Conservation (phyloP, 2,113 vertebrate genomes). For the Amblyornis subalaris region DNA sequence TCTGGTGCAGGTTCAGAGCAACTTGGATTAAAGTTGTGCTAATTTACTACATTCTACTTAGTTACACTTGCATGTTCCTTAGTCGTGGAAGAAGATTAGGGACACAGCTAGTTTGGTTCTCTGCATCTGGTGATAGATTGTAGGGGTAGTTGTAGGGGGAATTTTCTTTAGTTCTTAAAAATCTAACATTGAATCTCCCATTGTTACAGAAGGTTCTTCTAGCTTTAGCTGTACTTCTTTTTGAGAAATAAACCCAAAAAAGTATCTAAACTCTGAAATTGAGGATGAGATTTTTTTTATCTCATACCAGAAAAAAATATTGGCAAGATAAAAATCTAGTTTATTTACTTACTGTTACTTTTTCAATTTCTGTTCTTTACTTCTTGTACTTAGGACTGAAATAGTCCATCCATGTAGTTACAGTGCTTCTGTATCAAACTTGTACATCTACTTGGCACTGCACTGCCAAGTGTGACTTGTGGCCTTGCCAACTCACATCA, state of each 20-base stretch:
- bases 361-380: too few relatives aligned
- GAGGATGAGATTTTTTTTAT: neutral
- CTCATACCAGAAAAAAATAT: too few relatives aligned
- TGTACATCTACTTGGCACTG: neutral
- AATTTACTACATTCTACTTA: neutral
- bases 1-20: neutral
- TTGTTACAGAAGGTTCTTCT: neutral
- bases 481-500: neutral
- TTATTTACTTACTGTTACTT: too few relatives aligned
- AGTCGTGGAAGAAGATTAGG: neutral
- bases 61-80: neutral
- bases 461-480: neutral
- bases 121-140: neutral
- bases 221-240: neutral
- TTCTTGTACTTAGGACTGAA: neutral
- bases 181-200: neutral
- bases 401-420: neutral
- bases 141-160: neutral
- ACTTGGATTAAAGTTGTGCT: neutral
- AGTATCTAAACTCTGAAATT: neutral
- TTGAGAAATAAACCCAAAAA: neutral
- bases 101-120: neutral
- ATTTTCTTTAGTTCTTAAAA: neutral
- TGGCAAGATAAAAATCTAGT: too few relatives aligned
- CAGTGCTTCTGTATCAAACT: neutral